phyloP scores from a whole-genome alignment of 2,113 vertebrate genomes.

The Noctilio leporinus region DNA sequence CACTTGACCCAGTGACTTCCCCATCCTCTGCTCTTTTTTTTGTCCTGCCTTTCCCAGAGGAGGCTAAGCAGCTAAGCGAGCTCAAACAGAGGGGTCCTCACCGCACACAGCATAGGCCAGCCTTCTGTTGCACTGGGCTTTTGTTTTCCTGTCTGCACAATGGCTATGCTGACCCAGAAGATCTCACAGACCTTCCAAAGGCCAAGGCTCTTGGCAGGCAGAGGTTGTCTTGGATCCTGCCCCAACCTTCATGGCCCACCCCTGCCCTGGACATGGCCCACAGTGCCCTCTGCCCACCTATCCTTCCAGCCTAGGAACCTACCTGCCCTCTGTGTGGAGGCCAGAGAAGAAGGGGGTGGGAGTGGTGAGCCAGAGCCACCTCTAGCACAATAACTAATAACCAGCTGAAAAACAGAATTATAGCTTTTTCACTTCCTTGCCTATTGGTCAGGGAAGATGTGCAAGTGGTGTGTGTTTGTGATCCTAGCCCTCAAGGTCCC shows the following conservation, averaged over 20 bases:
- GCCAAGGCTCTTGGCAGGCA: not conserved
- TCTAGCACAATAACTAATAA: not conserved
- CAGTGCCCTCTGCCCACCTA: not conserved
- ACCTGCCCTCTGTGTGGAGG: not conserved
- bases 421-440: slow-evolving; percentile 65
- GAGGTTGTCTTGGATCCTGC: not conserved
- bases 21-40: not conserved
- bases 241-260: not conserved
- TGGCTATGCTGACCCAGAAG: not conserved
- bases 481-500: not conserved
- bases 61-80: not conserved
- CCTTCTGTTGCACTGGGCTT: not conserved
- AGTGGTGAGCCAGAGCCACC: not conserved
- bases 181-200: not conserved
- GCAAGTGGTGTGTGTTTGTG: accelerated
- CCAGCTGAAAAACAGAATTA: slow-evolving; percentile 45
- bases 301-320: too few species aligned
- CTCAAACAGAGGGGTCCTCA: not conserved
- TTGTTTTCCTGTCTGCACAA: not conserved
- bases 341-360: not conserved
- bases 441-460: slow-evolving; percentile 60
- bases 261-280: not conserved
- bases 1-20: not conserved
- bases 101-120: not conserved
- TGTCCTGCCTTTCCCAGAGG: not conserved